A percentile compares a stretch with the other conserved stretches of the same genome.
Evolutionary conservation across 2,113 vertebrate species (phyloP).

Genomic region (Montifringilla adamsi): DNA sequence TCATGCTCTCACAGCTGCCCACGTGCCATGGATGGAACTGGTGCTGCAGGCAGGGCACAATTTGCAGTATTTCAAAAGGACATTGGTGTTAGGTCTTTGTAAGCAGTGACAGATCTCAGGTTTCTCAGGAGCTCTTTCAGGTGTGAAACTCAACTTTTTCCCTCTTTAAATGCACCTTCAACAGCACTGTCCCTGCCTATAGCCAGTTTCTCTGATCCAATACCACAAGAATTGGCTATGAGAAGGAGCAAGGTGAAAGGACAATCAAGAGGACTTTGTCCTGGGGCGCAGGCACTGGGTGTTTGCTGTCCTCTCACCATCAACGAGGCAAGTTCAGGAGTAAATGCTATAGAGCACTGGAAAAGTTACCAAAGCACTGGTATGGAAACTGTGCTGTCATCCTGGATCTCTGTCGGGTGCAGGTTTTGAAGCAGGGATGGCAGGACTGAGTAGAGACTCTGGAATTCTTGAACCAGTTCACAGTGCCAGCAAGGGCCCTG

Average conservation of each 20-base stretch:
- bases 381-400: background rate
- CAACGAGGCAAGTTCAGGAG: background rate
- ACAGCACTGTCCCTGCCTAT: background rate
- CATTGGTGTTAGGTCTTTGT: accelerated
- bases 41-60: background rate
- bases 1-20: background rate
- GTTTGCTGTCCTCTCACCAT: background rate
- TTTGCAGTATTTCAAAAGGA: background rate
- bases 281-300: background rate
- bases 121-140: background rate
- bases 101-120: background rate
- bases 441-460: background rate
- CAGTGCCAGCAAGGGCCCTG: background rate
- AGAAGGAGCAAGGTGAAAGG: background rate
- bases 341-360: background rate
- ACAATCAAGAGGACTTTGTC: accelerated
- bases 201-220: background rate
- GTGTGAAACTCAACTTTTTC: background rate
- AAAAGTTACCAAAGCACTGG: background rate
- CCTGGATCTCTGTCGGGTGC: background rate
- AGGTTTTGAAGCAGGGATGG: background rate
- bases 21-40: background rate
- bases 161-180: background rate
- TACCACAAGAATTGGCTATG: background rate
- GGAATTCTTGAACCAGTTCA: background rate